Evolutionary conservation across 2,888 invertebrate genomes (phyloP), one percentile per base, ranked within the genome.

Genomic region (Operophtera brumata): DNA sequence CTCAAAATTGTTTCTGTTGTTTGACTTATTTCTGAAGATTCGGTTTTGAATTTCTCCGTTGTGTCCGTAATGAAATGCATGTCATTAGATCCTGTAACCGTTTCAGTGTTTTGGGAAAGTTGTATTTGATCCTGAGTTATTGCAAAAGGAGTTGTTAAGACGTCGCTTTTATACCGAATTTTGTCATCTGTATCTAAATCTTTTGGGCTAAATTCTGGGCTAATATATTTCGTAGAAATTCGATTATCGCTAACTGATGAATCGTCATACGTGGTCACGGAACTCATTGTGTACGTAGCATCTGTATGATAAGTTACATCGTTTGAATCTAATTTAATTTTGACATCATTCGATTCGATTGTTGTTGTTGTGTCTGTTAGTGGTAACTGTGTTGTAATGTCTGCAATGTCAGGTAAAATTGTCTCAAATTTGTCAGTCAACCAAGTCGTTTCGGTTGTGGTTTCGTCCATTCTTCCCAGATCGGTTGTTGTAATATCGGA

Each of bases 401-500:
- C 54, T 40, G 40, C 52, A 47, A 47, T 12, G 28, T 55, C 48
- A 47, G 51, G 12, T 41, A 28, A 45, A 44, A 30, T 47, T 3
- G 37, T 53, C n/a, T 47, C 47, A 34, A 34, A 36, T 26, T 49
- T 61, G 59, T 74, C 70, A 63, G 72, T 69, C 41, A 59, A 44
- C 55, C 62, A 46, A 56, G 70, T 77, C 46, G 58, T 61, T 56
- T 78, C 75, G 65, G 70, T 68, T 54, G 67, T 69, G 60, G 66
- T 66, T 66, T 76, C 71, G 57, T 61, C 75, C 62, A 71, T 71
- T 69, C 67, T 71, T 73, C 67, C 79, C 69, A 70, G 62, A 55
- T 76, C 72, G 47, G 77, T 75, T 64, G 78, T 78, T 50, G 73
- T 72, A 64, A 66, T 72, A 70, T 82, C 77, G 73, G 72, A 73